Evolutionary conservation across 30 jellyfish, hydroid and myxozoan genomes (phyloP), one percentile per base, ranked within the genome.

Genomic region (Catostylus mosaicus): DNA sequence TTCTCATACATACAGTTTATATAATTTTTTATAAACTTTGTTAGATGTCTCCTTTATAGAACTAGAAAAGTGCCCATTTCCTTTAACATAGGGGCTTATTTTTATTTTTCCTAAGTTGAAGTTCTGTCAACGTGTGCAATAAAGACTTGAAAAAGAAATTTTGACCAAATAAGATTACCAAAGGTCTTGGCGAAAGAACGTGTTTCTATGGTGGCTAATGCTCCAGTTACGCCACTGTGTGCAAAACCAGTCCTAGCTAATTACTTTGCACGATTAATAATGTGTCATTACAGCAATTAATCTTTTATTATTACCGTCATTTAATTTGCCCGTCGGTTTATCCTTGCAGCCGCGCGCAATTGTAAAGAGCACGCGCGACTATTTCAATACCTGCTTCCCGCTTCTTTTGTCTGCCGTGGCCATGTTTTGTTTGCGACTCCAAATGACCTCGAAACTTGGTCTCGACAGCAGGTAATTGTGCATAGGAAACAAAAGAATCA

Each of bases 301-400:
- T 45, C 67, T 33, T 22, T 24, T 68, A 68, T 68, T 68, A 20
- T 68, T 34, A n/a, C n/a, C 65, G 19, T 22, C 20, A 34, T 68
- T 16, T 20, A 18, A 64, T 48, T 20, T 23, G 19, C 19, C 38
- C 38, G 71, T 18, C 71, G 37, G 71, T 24, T 59, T 59, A 3
- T 59, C 40, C 8, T 23, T 18, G 40, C 37, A 6, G 71, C 71
- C 38, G 46, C 24, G 71, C 59, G 80, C 66, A 74, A 36, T 74
- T 47, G 62, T 50, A 74, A 3, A 75, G 63, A 51, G 63, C 71
- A 63, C 85, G 85, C 85, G 85, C 63, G 85, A 43, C 73, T 32
- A 30, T 36, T 46, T 59, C 24, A 51, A 34, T 59, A 59, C 59
- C 72, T 27, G 72, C 75, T 46, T 54, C 71, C 71, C 63, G 73